Conservation (phyloP, 2,888 invertebrate genomes). For the Ferdinandea cuprea region DNA sequence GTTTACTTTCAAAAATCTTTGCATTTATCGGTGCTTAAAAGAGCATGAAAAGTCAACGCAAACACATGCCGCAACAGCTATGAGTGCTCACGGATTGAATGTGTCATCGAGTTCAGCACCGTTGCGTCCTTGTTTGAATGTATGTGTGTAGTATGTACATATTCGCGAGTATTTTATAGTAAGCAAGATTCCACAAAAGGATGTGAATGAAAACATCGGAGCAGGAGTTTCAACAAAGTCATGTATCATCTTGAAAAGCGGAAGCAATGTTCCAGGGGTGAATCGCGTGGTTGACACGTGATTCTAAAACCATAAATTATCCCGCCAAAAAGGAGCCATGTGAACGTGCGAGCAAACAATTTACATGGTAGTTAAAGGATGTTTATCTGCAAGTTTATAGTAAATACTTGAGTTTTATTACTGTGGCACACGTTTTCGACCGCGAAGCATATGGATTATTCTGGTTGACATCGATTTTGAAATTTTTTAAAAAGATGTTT, state of each 20-base stretch:
- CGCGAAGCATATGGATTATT: slow-evolving; percentile 36
- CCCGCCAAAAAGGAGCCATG: slow-evolving; percentile 49
- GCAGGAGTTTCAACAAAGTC: slow-evolving; percentile 69
- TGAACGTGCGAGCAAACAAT: slow-evolving; percentile 38
- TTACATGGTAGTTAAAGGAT: slow-evolving; percentile 68
- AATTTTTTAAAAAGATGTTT: too few relatives aligned
- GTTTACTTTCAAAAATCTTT: slow-evolving; percentile 29
- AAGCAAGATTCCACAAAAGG: slow-evolving; percentile 41
- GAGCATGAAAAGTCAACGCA: slow-evolving; percentile 82
- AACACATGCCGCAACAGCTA: slow-evolving; percentile 53
- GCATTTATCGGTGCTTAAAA: slow-evolving; percentile 80
- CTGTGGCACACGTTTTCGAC: slow-evolving; percentile 56
- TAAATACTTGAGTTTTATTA: slow-evolving; percentile 68
- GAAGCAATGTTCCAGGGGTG: slow-evolving; percentile 78
- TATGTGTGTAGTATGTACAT: too few relatives aligned
- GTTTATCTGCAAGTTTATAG: slow-evolving; percentile 59
- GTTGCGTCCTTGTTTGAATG: slow-evolving; percentile 38
- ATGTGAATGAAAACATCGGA: slow-evolving; percentile 29
- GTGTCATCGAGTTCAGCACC: slow-evolving; percentile 59
- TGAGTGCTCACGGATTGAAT: slow-evolving; percentile 56
- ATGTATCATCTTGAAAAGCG: slow-evolving; percentile 76
- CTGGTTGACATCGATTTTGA: slow-evolving; percentile 11
- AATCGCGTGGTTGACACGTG: slow-evolving; percentile 83
- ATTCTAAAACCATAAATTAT: slow-evolving; percentile 82
- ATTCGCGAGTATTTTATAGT: neutral